A percentile compares a stretch with the other conserved stretches of the same genome.
Conservation (phyloP, 2,113 vertebrate genomes). For the Heterocephalus glaber region DNA sequence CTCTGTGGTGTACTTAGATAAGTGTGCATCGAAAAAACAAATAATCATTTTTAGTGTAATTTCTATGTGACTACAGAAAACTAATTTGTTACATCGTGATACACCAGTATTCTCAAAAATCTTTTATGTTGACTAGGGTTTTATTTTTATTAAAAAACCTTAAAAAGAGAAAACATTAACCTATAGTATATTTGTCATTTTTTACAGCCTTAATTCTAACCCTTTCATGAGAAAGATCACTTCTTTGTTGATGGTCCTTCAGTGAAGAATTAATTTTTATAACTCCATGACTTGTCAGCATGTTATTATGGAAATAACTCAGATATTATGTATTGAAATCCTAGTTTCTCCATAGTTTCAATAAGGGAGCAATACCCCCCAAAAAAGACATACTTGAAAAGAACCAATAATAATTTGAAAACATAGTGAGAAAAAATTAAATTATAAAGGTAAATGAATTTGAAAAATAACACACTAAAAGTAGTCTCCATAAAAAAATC, state of each 20-base stretch:
- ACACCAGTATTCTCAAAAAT: not conserved
- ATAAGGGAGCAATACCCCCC: conserved; percentile 15
- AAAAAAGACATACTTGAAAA: not conserved
- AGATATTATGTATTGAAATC: conserved; percentile 56
- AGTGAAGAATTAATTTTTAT: conserved; percentile 56
- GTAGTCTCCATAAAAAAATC: conserved; percentile 62
- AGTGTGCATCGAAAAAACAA: not conserved
- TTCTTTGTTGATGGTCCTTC: conserved; percentile 36
- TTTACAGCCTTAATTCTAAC: conserved; percentile 37
- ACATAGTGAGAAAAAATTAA: not conserved
- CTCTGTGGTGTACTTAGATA: not conserved
- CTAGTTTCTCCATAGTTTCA: not conserved
- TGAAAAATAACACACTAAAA: conserved; percentile 68
- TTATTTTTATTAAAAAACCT: conserved; percentile 49
- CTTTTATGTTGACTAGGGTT: not conserved
- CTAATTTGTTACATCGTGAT: conserved; percentile 32
- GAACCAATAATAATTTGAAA: conserved; percentile 23
- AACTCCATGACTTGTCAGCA: not conserved
- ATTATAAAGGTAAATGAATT: conserved; percentile 52
- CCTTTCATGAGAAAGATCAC: conserved; percentile 46
- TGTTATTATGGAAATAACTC: not conserved
- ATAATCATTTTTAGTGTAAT: conserved; percentile 19
- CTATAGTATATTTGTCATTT: conserved; percentile 55
- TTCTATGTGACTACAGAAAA: conserved; percentile 23
- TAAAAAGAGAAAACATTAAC: conserved; percentile 62